A percentile compares a stretch with the other conserved stretches of the same genome.
Conservation (phyloP, 1,140 invertebrate genomes). For the Aricia agestis region DNA sequence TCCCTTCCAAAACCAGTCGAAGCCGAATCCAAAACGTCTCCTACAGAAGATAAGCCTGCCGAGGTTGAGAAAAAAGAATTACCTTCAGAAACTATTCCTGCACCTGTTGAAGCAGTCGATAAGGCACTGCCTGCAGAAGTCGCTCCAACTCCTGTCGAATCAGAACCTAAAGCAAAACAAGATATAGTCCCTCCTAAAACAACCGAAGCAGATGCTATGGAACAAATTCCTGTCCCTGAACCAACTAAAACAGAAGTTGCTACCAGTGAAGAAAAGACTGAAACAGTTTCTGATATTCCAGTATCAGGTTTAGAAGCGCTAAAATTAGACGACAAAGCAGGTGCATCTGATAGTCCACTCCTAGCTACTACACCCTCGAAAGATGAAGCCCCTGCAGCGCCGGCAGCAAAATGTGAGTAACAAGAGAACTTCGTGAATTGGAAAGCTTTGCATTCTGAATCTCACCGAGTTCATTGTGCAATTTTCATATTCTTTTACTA, state of each 20-base stretch:
- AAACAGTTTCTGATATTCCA: slow-evolving; percentile 25
- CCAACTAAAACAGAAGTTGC: slow-evolving; percentile 12
- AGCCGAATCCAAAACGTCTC: background rate
- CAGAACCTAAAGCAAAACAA: slow-evolving; percentile 17
- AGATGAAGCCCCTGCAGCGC: slow-evolving; percentile 48
- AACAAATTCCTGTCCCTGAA: background rate
- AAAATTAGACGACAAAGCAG: slow-evolving; percentile 34
- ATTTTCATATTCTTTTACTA: slow-evolving; percentile 69
- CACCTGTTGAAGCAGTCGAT: slow-evolving; percentile 7
- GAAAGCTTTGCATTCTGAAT: slow-evolving; percentile 65
- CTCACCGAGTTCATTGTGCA: slow-evolving; percentile 70
- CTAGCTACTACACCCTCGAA: slow-evolving; percentile 60
- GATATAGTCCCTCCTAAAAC: slow-evolving; percentile 18
- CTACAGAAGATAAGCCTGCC: background rate
- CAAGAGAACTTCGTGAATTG: slow-evolving; percentile 31
- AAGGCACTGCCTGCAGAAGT: slow-evolving; percentile 1
- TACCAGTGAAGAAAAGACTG: slow-evolving; percentile 16
- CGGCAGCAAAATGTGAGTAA: slow-evolving; percentile 69
- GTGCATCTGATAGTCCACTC: slow-evolving; percentile 55
- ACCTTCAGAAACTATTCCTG: slow-evolving; percentile 7
- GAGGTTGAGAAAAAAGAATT: background rate
- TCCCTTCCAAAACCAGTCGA: background rate
- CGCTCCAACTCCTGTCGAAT: slow-evolving; percentile 14
- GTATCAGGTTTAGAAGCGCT: slow-evolving; percentile 23
- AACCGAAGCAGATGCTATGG: background rate